These are phyloP conservation scores for Elgaria multicarinata DNA, from an alignment of 2,113 vertebrate genomes.

Conservation along the genomic window DNA sequence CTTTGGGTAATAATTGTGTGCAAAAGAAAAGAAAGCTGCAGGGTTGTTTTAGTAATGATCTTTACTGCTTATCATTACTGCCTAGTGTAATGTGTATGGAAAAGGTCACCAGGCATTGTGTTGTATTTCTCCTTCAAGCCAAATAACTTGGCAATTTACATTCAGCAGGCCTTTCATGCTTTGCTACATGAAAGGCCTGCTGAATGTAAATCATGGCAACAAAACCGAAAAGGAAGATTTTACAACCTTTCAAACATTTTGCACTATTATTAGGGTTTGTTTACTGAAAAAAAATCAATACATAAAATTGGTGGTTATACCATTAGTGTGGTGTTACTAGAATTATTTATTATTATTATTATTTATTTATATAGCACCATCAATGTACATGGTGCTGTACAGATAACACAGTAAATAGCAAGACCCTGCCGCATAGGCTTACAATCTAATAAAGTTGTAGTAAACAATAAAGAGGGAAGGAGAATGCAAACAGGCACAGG, in stretches of 20 bases:
- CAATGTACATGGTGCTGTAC: too few species aligned
- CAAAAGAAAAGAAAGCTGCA: slow-evolving; percentile 6
- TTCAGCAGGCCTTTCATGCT: slow-evolving; percentile 1
- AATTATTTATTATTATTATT: too few species aligned
- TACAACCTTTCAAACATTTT: not conserved
- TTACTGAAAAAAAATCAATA: not conserved
- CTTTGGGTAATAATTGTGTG: slow-evolving; percentile 15
- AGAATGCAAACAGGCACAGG: too few species aligned
- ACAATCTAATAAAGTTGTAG: too few species aligned
- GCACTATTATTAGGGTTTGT: not conserved
- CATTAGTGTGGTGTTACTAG: not conserved
- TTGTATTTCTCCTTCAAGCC: slow-evolving; percentile 15
- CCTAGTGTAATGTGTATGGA: slow-evolving; percentile 23
- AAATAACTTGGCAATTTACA: slow-evolving; percentile 2
- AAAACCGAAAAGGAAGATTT: not conserved
- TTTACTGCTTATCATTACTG: slow-evolving; percentile 25
- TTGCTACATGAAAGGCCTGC: too few species aligned
- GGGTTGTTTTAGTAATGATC: slow-evolving; percentile 21
- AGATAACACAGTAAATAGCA: too few species aligned
- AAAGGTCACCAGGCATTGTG: slow-evolving; percentile 33
- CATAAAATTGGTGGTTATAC: not conserved
- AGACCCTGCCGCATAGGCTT: too few species aligned
- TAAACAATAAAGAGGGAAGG: too few species aligned
- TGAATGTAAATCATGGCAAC: not conserved
- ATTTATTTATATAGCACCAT: too few species aligned